Evolutionary conservation across 2,113 vertebrate species (phyloP).

Genomic region (Okapia johnstoni): DNA sequence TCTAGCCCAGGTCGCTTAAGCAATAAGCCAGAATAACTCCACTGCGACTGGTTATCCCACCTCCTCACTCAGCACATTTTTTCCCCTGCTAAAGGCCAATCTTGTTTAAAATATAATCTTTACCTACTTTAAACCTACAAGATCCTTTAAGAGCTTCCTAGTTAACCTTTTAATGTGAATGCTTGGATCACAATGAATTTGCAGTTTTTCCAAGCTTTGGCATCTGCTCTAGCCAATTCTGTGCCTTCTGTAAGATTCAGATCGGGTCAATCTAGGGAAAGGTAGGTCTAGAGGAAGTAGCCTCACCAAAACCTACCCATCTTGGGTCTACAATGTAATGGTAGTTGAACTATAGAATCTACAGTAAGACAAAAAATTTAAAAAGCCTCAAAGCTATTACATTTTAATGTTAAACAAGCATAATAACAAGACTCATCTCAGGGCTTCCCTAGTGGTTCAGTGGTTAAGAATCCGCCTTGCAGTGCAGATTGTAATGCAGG

Average conservation of each 20-base stretch:
- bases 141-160: background rate
- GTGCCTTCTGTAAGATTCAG: background rate
- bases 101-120: constrained; percentile 32
- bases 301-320: background rate
- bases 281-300: background rate
- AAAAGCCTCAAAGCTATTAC: background rate
- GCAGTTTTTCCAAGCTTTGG: background rate
- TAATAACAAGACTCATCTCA: background rate
- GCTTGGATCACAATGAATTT: background rate
- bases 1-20: background rate
- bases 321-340: background rate
- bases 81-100: background rate
- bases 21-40: constrained; percentile 9
- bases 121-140: background rate
- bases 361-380: background rate
- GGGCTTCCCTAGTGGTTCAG: background rate
- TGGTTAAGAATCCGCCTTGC: background rate
- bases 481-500: background rate
- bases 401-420: background rate
- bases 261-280: background rate
- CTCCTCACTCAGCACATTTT: constrained; percentile 29
- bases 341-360: background rate
- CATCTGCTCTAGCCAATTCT: background rate
- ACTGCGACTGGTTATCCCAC: background rate
- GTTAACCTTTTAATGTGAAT: constrained; percentile 23